Base-by-base conservation (phyloP, 2,888 invertebrate genomes). In the Pelosia muscerda region DNA sequence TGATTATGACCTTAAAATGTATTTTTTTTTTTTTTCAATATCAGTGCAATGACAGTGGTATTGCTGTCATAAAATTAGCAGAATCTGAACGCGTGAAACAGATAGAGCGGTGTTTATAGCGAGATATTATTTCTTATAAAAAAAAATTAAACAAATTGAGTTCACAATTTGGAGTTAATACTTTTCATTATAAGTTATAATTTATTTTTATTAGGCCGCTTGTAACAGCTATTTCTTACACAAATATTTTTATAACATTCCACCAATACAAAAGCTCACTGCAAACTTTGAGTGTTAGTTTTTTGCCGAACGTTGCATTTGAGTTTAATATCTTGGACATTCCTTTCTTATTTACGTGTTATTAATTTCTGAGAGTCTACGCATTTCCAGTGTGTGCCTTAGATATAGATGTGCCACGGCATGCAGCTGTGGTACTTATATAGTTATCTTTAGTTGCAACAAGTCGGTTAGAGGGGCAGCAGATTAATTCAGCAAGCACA, bases 381-480 rank as follows among this genome's bases (percentile, higher is more conserved):
- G 49, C 49, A 49, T 49, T 49, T 49, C 49, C 49, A n/a, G 19
- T 49, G 49, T 49, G 49, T 49, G 49, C 49, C 49, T 49, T 49
- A 49, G 1, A 34, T 2, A 34, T n/a, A 49, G 49, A 49, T n/a
- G 49, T 49, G 6, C 49, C 49, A 49, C 9, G 5, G 49, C 49
- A 1, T 6, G 15, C 49, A 8, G 49, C 49, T n/a, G 49, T 49
- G 49, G 49, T 49, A 49, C 8, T 49, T 49, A 49, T 49, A 49
- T 49, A 4, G 0, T 49, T 49, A 49, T 42, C 19, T 1, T 42
- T 42, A 15, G 38, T 38, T 42, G 6, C 19, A 5, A 42, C 19
- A 42, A 19, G 42, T 19, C 4, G 38, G 38, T n/a, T n/a, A n/a
- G n/a, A n/a, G n/a, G n/a, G n/a, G n/a, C n/a, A n/a, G n/a, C n/a